Percentiles rank a stretch among this genome's conserved stretches.
These are phyloP conservation scores for Kradibia gibbosae DNA, from an alignment of 1,140 invertebrate genomes.

Conservation along the genomic window DNA sequence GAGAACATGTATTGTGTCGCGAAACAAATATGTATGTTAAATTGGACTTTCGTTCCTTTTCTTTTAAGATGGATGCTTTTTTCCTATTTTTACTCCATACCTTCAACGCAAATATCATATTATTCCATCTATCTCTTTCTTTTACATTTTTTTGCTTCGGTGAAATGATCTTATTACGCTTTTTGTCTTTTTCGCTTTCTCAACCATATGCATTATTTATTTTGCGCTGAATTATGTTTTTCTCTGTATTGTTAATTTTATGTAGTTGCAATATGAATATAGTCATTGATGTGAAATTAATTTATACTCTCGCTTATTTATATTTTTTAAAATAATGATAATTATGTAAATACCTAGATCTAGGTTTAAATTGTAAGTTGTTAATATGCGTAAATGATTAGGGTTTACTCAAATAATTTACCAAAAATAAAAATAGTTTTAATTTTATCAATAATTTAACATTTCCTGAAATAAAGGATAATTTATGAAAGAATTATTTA, in stretches of 20 bases:
- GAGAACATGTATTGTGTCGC: not conserved
- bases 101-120: not conserved
- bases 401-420: no score
- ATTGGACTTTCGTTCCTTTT: slow-evolving; percentile 40
- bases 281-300: not conserved
- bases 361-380: not conserved
- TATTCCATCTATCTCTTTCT: not conserved
- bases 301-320: not conserved
- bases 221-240: slow-evolving; percentile 29
- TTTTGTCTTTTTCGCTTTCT: slow-evolving; percentile 34
- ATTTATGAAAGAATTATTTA: slow-evolving; percentile 2
- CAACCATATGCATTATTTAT: slow-evolving; percentile 40
- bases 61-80: slow-evolving; percentile 14
- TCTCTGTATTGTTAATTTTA: slow-evolving; percentile 17
- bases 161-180: slow-evolving; percentile 46
- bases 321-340: not conserved
- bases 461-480: not conserved
- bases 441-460: no score
- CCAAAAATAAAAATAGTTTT: no score
- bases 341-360: not conserved
- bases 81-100: not conserved
- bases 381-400: not conserved
- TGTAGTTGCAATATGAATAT: not conserved
- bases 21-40: not conserved
- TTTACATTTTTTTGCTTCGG: slow-evolving; percentile 1